phyloP scores from a whole-genome alignment of 1,140 invertebrate species.

The Drosophila insularis region DNA sequence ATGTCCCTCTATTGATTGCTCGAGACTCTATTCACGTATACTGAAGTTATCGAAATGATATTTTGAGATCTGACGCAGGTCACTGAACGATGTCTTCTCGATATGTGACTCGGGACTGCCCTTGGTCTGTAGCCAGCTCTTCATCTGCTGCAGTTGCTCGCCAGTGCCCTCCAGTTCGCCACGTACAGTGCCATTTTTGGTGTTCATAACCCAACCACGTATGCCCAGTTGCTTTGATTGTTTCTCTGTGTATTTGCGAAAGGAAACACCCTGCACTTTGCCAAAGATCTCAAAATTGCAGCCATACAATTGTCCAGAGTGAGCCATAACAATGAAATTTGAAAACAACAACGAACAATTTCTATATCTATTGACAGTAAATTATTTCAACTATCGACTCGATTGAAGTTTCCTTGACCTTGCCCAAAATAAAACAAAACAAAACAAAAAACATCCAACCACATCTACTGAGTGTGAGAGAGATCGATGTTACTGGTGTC shows the following conservation, averaged over 20 bases:
- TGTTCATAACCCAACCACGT: conserved; percentile 87
- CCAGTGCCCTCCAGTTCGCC: conserved; percentile 85
- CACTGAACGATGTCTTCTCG: conserved; percentile 84
- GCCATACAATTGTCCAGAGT: conserved; percentile 8
- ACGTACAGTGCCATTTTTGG: conserved; percentile 84
- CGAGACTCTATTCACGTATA: neutral
- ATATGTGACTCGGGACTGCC: conserved; percentile 86
- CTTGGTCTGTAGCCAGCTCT: conserved; percentile 85
- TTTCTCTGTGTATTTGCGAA: conserved; percentile 85
- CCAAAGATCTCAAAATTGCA: conserved; percentile 84
- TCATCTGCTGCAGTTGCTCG: conserved; percentile 84
- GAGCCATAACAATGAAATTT: neutral
- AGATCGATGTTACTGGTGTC: neutral
- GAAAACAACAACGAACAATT: no score
- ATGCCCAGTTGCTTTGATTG: conserved; percentile 84
- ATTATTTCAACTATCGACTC: no score
- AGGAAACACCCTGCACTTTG: conserved; percentile 84
- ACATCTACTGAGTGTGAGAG: no score
- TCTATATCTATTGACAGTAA: no score
- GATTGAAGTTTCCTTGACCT: no score
- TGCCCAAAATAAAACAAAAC: no score
- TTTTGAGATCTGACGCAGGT: conserved; percentile 18
- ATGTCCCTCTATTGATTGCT: no score
- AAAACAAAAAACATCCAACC: no score
- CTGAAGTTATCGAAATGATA: conserved; percentile 6